Evolutionary conservation across 2,888 invertebrate species (phyloP), one percentile per base, ranked within the genome.

Genomic region (Acleris sparsana): DNA sequence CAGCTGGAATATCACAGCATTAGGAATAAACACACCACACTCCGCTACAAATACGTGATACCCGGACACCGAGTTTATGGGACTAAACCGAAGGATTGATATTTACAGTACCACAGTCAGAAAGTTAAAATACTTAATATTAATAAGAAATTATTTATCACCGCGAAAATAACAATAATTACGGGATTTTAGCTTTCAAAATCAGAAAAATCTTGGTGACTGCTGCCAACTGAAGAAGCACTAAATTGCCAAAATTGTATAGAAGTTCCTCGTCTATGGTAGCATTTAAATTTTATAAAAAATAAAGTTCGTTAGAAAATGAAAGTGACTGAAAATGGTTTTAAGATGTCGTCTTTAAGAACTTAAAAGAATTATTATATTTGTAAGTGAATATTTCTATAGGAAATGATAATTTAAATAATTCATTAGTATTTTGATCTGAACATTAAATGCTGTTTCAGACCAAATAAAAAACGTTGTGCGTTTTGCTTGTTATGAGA

Each of bases 161-260:
- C 52, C 53, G 59, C 65, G 48, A 66, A 66, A 53, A 57, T 64
- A 61, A 63, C 59, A 66, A 69, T 63, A 71, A 69, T 70, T 75
- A 73, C 69, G 73, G 72, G 73, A 80, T 81, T 79, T 79, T 73
- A 77, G 80, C 80, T 80, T 82, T 80, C 77, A 85, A 87, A 86
- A 83, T 75, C 84, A 75, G 78, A 84, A 87, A 88, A 81, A 85
- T 86, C 80, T 80, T 85, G 71, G 73, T 84, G 82, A 85, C 84
- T 86, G 85, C 82, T 86, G 86, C 86, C 83, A 88, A 89, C 87
- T 87, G 88, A 88, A 88, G 85, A 83, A 87, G 78, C 81, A 78
- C 79, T 82, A 86, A 85, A 85, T 80, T 90, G 89, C 87, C 90
- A 88, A 85, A 79, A 80, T 76, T 82, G 78, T 81, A 75, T 80